Base-by-base conservation (phyloP, 2,888 invertebrate species). In the Epistrophe grossulariae region DNA sequence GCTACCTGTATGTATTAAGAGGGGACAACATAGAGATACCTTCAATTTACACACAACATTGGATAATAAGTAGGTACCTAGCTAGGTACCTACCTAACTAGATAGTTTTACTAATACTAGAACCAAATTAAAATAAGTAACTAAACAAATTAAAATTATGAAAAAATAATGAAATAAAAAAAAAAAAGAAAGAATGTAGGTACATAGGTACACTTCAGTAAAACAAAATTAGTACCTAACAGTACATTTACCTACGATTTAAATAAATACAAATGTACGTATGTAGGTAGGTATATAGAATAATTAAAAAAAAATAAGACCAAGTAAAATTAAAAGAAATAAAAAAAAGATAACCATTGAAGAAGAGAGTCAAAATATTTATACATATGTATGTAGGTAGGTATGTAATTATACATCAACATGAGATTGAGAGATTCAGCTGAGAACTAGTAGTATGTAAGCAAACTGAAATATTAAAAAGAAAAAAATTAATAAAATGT, bases 401-500 rank as follows among this genome's bases (percentile, higher is more conserved):
- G 31, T 66, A 66, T 5, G 2, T 28, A 13, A 13, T 1, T 43
- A 35, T 19, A 28, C 55, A 50, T 50, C 28, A 50, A 28, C 55
- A 50, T 50, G n/a, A 50, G 35, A 50, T 68, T 50, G 48, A 68
- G 68, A 68, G 68, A 68, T 50, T 50, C 45, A 68, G 50, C 19
- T 38, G 19, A 68, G 68, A 68, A 45, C 64, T 43, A 64, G 11
- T n/a, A 62, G 57, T 55, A 60, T 50, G 71, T 50, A 60, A 81
- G 59, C 71, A 73, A 64, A 50, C 13, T 28, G 28, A 28, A 40
- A 79, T 72, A 59, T 50, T 62, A n/a, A n/a, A 71, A 48, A 66
- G 60, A 52, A 57, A 71, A 48, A 66, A 50, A 19, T 76, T 59
- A 84, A 59, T 59, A 43, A 62, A 62, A 62, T 62, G 62, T 62